These are phyloP conservation scores for Heliconius sara DNA, from an alignment of 2,888 invertebrate species.

Conservation along the genomic window DNA sequence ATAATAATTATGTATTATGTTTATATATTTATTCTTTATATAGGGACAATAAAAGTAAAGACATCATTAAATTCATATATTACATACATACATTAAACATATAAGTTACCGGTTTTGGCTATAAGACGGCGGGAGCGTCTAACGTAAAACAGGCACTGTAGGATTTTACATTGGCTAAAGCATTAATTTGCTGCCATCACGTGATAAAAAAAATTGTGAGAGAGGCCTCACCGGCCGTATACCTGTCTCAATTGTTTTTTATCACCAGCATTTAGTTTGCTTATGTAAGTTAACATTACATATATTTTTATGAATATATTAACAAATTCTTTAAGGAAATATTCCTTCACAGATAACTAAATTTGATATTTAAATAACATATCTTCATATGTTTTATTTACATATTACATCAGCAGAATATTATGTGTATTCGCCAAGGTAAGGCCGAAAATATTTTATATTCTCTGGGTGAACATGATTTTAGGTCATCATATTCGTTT, in stretches of 20 bases:
- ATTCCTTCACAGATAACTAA: no score
- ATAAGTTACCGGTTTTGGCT: no score
- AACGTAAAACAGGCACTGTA: neutral
- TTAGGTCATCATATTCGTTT: neutral
- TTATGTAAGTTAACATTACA: no score
- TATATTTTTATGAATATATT: no score
- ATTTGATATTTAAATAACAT: no score
- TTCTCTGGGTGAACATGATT: no score
- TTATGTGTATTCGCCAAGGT: slow-evolving; percentile 17
- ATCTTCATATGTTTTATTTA: neutral
- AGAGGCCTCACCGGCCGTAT: neutral
- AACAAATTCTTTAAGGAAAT: no score
- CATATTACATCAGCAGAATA: neutral
- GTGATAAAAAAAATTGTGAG: neutral
- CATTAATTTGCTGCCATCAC: neutral
- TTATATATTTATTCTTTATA: neutral
- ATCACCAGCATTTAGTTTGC: no score
- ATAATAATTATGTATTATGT: neutral
- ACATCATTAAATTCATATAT: no score
- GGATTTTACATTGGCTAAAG: neutral
- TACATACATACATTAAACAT: no score
- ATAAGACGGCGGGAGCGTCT: no score
- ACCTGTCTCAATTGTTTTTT: neutral
- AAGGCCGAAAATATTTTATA: neutral
- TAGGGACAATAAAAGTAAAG: no score